phyloP scores from a whole-genome alignment of 2,797 vertebrate genomes.

The Geotrypetes seraphini region DNA sequence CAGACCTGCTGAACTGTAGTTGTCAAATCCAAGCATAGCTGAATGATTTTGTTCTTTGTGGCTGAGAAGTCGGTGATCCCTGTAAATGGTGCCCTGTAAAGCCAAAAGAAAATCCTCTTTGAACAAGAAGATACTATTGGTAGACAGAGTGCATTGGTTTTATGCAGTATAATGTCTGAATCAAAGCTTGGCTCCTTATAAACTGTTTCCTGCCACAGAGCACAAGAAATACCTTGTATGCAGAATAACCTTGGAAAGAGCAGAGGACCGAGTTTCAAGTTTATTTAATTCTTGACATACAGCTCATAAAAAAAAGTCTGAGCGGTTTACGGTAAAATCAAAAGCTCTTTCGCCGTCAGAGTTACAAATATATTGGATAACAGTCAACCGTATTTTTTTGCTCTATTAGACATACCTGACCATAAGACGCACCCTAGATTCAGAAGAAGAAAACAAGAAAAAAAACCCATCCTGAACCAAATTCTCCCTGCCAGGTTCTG shows the following conservation, averaged over 20 bases:
- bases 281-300: too few relatives aligned
- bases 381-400: too few relatives aligned
- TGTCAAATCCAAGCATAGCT: conserved; percentile 89
- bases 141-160: neutral
- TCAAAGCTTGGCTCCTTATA: neutral
- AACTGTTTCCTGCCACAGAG: neutral
- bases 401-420: too few relatives aligned
- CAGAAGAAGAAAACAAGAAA: too few relatives aligned
- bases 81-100: conserved; percentile 74
- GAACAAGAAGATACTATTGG: neutral
- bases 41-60: conserved; percentile 88
- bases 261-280: too few relatives aligned
- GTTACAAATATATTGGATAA: too few relatives aligned
- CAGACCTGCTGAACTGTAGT: conserved; percentile 92
- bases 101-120: conserved; percentile 18
- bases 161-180: neutral
- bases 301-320: too few relatives aligned
- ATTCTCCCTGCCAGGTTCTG: too few relatives aligned
- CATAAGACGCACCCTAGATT: too few relatives aligned
- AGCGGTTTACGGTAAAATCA: too few relatives aligned
- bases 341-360: neutral
- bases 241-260: neutral
- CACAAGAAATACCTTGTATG: neutral
- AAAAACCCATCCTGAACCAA: too few relatives aligned
- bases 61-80: conserved; percentile 74